phyloP scores from a whole-genome alignment of 37 sponge, comb jelly and placozoan genomes.

The Eunapius fragilis region DNA sequence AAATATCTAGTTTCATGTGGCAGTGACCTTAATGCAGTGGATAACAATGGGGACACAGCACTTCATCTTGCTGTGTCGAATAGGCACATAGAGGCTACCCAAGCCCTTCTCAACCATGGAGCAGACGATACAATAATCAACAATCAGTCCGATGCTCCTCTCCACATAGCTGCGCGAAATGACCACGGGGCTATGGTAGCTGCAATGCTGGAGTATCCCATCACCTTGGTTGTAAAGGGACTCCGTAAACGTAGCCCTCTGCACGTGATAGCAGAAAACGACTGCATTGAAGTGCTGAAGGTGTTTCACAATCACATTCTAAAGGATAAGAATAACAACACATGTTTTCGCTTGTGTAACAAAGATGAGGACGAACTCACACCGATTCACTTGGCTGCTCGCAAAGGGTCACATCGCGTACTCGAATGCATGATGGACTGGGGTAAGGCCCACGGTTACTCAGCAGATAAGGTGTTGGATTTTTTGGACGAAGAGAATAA shows the following conservation, averaged over 20 bases:
- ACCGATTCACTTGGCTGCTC: conserved; percentile 77
- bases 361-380: conserved; percentile 71
- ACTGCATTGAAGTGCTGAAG: conserved; percentile 52
- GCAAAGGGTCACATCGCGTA: conserved; percentile 59
- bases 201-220: conserved; percentile 30
- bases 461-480: conserved; percentile 46
- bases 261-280: conserved; percentile 72
- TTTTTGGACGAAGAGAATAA: conserved; percentile 84
- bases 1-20: conserved; percentile 73
- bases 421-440: conserved; percentile 58
- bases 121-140: conserved; percentile 65
- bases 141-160: conserved; percentile 40
- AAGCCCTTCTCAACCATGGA: conserved; percentile 50
- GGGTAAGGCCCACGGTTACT: conserved; percentile 54
- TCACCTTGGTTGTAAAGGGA: conserved; percentile 41
- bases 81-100: conserved; percentile 28
- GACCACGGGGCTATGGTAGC: conserved; percentile 38
- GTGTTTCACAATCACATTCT: conserved; percentile 22
- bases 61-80: conserved; percentile 71
- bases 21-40: conserved; percentile 44
- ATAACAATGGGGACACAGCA: conserved; percentile 82
- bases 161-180: conserved; percentile 65
- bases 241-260: conserved; percentile 64
- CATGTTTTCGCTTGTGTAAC: conserved; percentile 66
- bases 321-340: not conserved